Evolutionary conservation across 2,888 invertebrate genomes (phyloP), one percentile per base, ranked within the genome.

Genomic region (Himalopsyche anomala): DNA sequence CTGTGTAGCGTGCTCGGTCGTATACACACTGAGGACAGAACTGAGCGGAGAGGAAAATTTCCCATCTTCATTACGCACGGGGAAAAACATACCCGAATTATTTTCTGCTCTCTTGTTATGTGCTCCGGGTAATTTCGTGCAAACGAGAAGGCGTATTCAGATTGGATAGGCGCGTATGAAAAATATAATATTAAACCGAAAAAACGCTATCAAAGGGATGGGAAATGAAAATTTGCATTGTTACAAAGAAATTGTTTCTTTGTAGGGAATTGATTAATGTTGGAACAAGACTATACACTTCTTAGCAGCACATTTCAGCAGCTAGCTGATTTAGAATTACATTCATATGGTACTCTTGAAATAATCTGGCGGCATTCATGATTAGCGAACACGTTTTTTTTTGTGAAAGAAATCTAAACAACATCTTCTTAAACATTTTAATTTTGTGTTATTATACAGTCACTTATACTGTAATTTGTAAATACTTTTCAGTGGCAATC

Each of bases 81-180:
- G 62, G 62, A 19, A 28, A 62, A 84, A 86, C 83, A 84, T 36
- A 62, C 85, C 85, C 80, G 86, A 74, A 80, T 86, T 84, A 86
- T 84, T 84, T 55, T 54, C 42, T 38, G 42, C 84, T 81, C 36
- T 62, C 84, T 62, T 69, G 82, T 55, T 62, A 69, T 81, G 62
- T 62, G 84, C 84, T 40, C 85, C 81, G 69, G 85, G 81, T 51
- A 74, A 62, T 74, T 81, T 19, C 85, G 81, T 82, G 85, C 85
- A 84, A 86, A 86, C 74, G 81, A 69, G 79, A 12, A 82, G 84
- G 83, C 83, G 56, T 83, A 83, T 19, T 62, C 62, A 62, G 62
- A 62, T 62, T 62, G 62, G 62, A 62, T 62, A 62, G 62, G 62
- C 62, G 62, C 62, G 19, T 62, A 28, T 62, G 62, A 62, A 62